Evolutionary conservation across 1,140 invertebrate species (phyloP), one percentile per base, ranked within the genome.

Genomic region (Leptopilina boulardi): DNA sequence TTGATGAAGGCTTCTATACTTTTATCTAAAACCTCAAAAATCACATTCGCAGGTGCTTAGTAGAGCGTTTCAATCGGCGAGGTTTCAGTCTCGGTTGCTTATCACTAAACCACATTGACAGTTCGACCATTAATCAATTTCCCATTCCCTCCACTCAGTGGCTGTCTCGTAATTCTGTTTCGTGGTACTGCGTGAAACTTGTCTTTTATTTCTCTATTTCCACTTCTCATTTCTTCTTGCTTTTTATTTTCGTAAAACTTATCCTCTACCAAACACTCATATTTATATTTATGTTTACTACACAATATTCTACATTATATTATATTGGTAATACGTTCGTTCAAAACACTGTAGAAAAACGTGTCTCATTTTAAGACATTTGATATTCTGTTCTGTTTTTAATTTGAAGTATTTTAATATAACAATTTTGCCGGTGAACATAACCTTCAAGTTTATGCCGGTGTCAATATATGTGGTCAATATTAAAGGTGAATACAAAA

Each of bases 131-230:
- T 86, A 85, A 85, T 86, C 84, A 82, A 66, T 66, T 66, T 66
- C 59, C 59, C 59, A 85, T 86, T 78, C 59, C 76, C 76, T 76
- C 74, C 47, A 84, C 77, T 73, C 75, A 59, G 73, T 72, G 76
- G 56, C 77, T 56, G 76, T 83, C 78, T 79, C 81, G 82, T 84
- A 84, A 85, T 85, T 85, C 81, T 80, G 81, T 85, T 80, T 79
- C 26, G 82, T 54, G 81, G 85, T 85, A 79, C 80, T 26, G 79
- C 70, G 54, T 78, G 77, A 59, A 77, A 83, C 81, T 85, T 84
- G 84, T 82, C 84, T 83, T 86, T 85, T n/a, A n/a, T 86, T 81
- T 38, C 6, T 6, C 81, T 79, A 77, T 77, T 76, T 18, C 66
- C 80, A 84, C 80, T 80, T 83, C 84, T 83, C 74, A 78, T 66